Base-by-base conservation (phyloP, 2,113 vertebrate genomes). In the Marcusenius ussheri region DNA sequence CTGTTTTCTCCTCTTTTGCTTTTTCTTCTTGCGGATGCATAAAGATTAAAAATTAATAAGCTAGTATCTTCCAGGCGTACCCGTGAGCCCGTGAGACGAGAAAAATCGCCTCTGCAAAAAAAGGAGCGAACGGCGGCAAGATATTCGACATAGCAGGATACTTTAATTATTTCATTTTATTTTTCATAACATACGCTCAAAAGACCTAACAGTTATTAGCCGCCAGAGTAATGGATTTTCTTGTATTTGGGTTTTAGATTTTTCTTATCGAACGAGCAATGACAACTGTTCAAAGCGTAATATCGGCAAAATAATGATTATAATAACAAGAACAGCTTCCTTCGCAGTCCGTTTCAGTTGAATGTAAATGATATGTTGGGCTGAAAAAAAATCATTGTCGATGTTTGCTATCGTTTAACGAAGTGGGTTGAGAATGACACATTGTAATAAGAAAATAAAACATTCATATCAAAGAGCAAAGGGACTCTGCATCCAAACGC, bases 21-120 rank as follows among this genome's bases (percentile, higher is more conserved):
- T 91, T 92, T 93, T 95, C 94, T 95, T 95, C 95, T 94, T 94
- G 94, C 93, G 91, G 93, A 96, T 95, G 94, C 95, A 95, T 95
- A 94, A 93, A 94, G 95, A 95, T 96, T 92, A 95, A 95, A 95
- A 95, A 95, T 94, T 92, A 93, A 96, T 93, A 92, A 92, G 91
- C 90, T 89, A 92, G 90, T 93, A 89, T 92, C 93, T 94, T 92
- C 93, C 92, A 93, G 91, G 92, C 91, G 90, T 92, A 89, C 92
- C 89, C 88, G 91, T 88, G 31, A 89, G 89, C 87, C 89, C 88
- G 89, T 88, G 84, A 88, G 90, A 90, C 31, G 74, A 83, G 89
- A 66, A 90, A 91, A 91, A 92, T 92, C 91, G 91, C 89, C 84
- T 88, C 80, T 56, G 91, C 21, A 91, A 58, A 90, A 93, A 90